These are phyloP conservation scores for Struthidea cinerea DNA, from an alignment of 2,113 vertebrate genomes.

Conservation along the genomic window DNA sequence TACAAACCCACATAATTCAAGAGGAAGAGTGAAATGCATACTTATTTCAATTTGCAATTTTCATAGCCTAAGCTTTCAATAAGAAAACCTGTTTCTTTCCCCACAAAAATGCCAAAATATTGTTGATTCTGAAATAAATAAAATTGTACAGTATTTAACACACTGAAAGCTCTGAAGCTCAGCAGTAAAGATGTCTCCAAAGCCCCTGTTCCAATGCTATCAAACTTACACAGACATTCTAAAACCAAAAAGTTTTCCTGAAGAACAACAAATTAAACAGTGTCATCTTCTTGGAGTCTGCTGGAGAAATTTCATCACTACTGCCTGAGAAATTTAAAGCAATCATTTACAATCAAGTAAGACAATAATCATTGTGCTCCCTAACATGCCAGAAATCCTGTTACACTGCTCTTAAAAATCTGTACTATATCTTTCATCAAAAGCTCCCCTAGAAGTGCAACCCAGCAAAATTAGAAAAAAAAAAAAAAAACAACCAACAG, in stretches of 20 bases:
- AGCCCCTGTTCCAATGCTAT: background rate
- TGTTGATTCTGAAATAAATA: background rate
- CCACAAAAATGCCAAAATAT: background rate
- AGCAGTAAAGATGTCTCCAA: background rate
- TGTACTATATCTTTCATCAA: background rate
- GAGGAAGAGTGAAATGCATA: background rate
- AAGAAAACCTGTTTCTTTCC: background rate
- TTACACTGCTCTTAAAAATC: background rate
- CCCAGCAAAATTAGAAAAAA: background rate
- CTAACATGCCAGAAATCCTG: background rate
- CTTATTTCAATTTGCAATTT: background rate
- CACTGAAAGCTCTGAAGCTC: background rate
- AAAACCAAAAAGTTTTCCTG: background rate
- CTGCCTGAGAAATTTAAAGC: background rate
- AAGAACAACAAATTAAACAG: background rate
- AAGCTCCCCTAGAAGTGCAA: background rate
- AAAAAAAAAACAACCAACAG: accelerated
- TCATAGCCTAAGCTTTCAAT: background rate
- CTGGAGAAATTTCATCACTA: background rate
- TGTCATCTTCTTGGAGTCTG: background rate
- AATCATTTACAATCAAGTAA: background rate
- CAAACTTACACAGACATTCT: background rate
- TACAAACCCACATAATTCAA: background rate
- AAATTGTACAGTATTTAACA: background rate
- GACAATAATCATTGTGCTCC: background rate